A percentile compares a stretch with the other conserved stretches of the same genome.
Evolutionary conservation across 2,113 vertebrate species (phyloP).

Genomic region (Butorides virescens): DNA sequence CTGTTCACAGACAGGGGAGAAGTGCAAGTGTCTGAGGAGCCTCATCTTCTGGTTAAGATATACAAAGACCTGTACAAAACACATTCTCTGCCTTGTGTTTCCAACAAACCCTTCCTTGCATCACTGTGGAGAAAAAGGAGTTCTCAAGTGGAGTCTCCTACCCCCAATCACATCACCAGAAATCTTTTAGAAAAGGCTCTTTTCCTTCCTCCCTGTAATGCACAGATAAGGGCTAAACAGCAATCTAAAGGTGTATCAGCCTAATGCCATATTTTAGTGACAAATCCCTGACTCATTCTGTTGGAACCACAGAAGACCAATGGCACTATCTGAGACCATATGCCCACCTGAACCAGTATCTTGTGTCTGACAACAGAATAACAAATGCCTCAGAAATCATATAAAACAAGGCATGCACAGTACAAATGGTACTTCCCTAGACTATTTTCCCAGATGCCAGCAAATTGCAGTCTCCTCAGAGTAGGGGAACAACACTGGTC

Average conservation of each 20-base stretch:
- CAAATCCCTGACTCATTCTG: neutral
- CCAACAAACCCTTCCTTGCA: neutral
- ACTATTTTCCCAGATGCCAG: neutral
- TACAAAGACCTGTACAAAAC: neutral
- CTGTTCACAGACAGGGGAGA: neutral
- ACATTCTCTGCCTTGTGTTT: neutral
- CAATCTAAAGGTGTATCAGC: neutral
- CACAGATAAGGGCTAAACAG: neutral
- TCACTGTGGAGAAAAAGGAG: neutral
- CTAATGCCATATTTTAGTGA: neutral
- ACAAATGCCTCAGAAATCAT: neutral
- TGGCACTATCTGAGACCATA: fast-evolving
- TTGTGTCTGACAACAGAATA: neutral
- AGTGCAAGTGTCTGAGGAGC: neutral
- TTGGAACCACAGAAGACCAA: neutral
- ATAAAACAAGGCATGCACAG: neutral
- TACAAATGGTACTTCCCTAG: neutral
- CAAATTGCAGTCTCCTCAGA: neutral
- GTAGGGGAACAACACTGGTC: neutral
- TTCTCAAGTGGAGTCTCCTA: neutral
- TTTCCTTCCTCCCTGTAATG: neutral
- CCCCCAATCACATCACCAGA: neutral
- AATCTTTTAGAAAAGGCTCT: neutral
- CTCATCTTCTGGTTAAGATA: neutral
- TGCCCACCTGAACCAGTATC: neutral